Evolutionary conservation across 2,888 invertebrate genomes (phyloP), one percentile per base, ranked within the genome.

Genomic region (Ecliptopera silaceata): DNA sequence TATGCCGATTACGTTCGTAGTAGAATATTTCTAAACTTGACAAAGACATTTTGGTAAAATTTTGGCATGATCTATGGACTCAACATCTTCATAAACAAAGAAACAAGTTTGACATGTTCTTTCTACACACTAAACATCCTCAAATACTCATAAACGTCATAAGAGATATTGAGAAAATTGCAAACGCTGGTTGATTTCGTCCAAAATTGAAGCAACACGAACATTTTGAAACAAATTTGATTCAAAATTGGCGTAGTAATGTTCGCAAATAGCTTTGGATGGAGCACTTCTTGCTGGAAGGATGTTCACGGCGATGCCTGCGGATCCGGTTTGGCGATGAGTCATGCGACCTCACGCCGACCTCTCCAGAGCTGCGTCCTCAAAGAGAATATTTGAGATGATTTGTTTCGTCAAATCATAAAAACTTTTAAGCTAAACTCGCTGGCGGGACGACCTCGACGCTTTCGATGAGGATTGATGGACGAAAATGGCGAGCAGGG

Each of bases 241-340:
- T 8, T 36, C 0, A 36, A 15, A 36, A 15, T 15, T 36, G 12
- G 1, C 34, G 2, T 2, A 15, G 36, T 34, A 44, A 11, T 10
- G 2, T 47, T 41, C 15, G 15, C 32, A 49, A 41, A 42, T 32
- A 41, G 31, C 18, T 13, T 18, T 4, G 20, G 45, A 45, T 46
- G n/a, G 29, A 22, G 32, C 20, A 39, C 22, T 18, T 47, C 56
- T 56, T 10, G 46, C 56, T 56, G 58, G 53, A 59, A 60, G 59
- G 45, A 29, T 44, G 54, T 65, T 66, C 65, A 61, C 52, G 65
- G 54, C 26, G 26, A 43, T 12, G 50, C 43, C 36, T 31, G 74
- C 68, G 72, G 70, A 86, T 85, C 88, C 88, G 88, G 88, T 88
- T 88, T 70, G 68, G 69, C 65, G 74, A 74, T 88, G 88, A 86